Evolutionary conservation across 2,888 invertebrate genomes (phyloP).

Genomic region (Cosmia trapezina): DNA sequence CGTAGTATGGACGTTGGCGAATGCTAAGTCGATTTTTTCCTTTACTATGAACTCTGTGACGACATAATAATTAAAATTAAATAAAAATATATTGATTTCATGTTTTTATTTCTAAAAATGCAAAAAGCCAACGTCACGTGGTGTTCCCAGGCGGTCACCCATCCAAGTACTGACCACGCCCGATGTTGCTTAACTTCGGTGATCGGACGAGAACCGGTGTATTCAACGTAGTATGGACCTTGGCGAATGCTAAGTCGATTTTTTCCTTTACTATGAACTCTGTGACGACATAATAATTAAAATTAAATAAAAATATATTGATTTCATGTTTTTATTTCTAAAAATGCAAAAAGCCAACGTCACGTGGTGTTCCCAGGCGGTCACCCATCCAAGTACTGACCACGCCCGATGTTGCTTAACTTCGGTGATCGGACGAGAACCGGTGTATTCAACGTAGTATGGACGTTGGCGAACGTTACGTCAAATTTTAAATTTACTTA

Average conservation of each 20-base stretch:
- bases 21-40: background rate
- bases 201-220: conserved; percentile 88
- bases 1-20: conserved; percentile 83
- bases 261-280: too few species aligned
- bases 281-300: too few species aligned
- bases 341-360: conserved; percentile 76
- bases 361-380: conserved; percentile 83
- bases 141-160: conserved; percentile 87
- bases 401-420: conserved; percentile 87
- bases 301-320: too few species aligned
- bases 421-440: conserved; percentile 89
- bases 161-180: conserved; percentile 86
- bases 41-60: too few species aligned
- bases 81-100: too few species aligned
- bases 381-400: conserved; percentile 87
- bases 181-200: conserved; percentile 87
- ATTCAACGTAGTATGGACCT: conserved; percentile 72
- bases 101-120: background rate
- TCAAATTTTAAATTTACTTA: too few species aligned
- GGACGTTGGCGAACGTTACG: conserved; percentile 81
- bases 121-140: conserved; percentile 69
- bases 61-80: too few species aligned
- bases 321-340: background rate
- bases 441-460: conserved; percentile 87
- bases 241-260: conserved; percentile 14